Base-by-base conservation (phyloP, 2,797 vertebrate genomes). In the Tympanoctomys barrerae region DNA sequence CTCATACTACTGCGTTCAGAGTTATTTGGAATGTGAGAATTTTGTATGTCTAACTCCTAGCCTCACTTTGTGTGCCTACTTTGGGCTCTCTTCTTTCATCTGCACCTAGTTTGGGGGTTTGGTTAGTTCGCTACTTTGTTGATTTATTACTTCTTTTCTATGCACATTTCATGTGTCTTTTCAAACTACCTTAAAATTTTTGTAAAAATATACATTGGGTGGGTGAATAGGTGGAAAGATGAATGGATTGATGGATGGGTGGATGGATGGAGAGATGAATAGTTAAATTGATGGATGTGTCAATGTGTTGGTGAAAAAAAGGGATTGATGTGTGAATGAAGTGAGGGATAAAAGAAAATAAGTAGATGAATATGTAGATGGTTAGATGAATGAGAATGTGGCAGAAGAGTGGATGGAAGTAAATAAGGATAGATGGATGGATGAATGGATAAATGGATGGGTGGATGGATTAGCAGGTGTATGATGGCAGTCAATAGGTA, bases 11-110 rank as follows among this genome's bases (percentile, higher is more conserved):
- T 13, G 7, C 2, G 4, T 1, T 1, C 3, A 22, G 9, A 39
- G 13, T 8, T 64, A 21, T 0, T 1, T 2, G 19, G 14, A 26
- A 39, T 1, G 6, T 19, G 54, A 66, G 0, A 1, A 13, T 26
- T 13, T 0, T 9, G 18, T 2, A 24, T 10, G 7, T 0, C 0
- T 2, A 66, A 8, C 14, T 18, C 7, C 19, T 2, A 14, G 5
- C 5, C 57, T 19, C 54, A 13, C 2, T 52, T 10, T n/a, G 1
- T 18, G 13, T 54, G 12, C 13, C 6, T 46, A 0, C 5, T 7
- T 1, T 19, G 33, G 1, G 36, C 14, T 59, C 11, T 19, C 6
- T 14, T 75, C 12, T 71, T 68, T 62, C 19, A 39, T 62, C 10
- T 7, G 77, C 12, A 28, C 7, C 19, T 28, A 42, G 18, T 2